Evolutionary conservation across 2,888 invertebrate genomes (phyloP), one percentile per base, ranked within the genome.

Genomic region (Aphrophora alni): DNA sequence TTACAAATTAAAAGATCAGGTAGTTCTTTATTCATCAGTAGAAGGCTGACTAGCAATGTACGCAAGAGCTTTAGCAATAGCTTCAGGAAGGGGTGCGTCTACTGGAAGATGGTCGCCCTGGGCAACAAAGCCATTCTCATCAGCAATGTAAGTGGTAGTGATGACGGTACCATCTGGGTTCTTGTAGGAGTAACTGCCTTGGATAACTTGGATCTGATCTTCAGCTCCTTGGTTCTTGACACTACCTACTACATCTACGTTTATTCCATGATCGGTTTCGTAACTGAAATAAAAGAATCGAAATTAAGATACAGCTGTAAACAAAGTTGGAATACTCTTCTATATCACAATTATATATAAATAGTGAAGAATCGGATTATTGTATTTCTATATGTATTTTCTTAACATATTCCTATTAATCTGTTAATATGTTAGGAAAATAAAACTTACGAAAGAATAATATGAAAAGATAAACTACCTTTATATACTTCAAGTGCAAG

Each of bases 231-330:
- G 74, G 81, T 83, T 83, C 82, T 84, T 88, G 84, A 89, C 87
- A 78, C 84, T 82, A 87, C 86, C 89, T 86, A 88, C 87, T 85
- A 92, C 92, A 70, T 89, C 85, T 8, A 89, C 90, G 2, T 83
- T 74, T 85, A 90, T 92, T 17, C 92, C 92, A 83, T 92, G 89
- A 59, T 89, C 90, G 3, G 91, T 90, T 87, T 92, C 91, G 83
- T 85, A 87, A 77, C 87, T 87, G 82, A 69, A 84, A 17, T 14
- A 44, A 14, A 44, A n/a, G n/a, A n/a, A n/a, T n/a, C n/a, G n/a
- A n/a, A n/a, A n/a, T n/a, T n/a, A n/a, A n/a, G n/a, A n/a, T n/a
- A n/a, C n/a, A n/a, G n/a, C n/a, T n/a, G n/a, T n/a, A n/a, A n/a
- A n/a, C n/a, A n/a, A n/a, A n/a, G n/a, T n/a, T n/a, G n/a, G n/a